phyloP scores from a whole-genome alignment of 2,113 vertebrate species.

The Meriones unguiculatus region DNA sequence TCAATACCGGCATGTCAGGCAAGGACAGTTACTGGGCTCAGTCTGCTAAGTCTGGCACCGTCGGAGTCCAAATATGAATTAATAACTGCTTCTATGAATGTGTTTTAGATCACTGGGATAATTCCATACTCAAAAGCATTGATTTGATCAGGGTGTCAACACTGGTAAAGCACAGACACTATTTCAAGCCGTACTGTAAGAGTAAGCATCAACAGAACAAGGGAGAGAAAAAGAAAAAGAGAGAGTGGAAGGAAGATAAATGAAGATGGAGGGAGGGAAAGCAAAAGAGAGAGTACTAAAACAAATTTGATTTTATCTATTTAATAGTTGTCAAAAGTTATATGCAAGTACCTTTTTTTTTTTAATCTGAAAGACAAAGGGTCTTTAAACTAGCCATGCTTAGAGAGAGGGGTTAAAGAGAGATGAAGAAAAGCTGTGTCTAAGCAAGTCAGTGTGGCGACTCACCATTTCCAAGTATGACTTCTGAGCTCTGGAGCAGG shows the following conservation, averaged over 20 bases:
- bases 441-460: slow-evolving; percentile 55
- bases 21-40: slow-evolving; percentile 86
- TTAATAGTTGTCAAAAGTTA: slow-evolving; percentile 50
- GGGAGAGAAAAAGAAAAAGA: not conserved
- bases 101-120: slow-evolving; percentile 86
- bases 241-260: not conserved
- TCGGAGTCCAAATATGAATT: slow-evolving; percentile 88
- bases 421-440: slow-evolving; percentile 10
- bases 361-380: slow-evolving; percentile 56
- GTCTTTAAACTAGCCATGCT: slow-evolving; percentile 48
- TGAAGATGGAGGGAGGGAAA: accelerated
- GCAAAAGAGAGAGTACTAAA: not conserved
- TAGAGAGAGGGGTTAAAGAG: not conserved
- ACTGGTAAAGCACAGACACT: slow-evolving; percentile 72
- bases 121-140: slow-evolving; percentile 83
- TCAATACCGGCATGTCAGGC: slow-evolving; percentile 89
- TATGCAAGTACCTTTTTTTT: slow-evolving; percentile 67
- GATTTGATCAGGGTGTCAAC: slow-evolving; percentile 87
- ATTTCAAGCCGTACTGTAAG: slow-evolving; percentile 69
- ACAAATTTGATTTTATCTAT: not conserved
- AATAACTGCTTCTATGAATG: slow-evolving; percentile 85
- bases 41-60: slow-evolving; percentile 84
- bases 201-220: not conserved
- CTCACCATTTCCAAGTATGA: slow-evolving; percentile 54
- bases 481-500: slow-evolving; percentile 67